phyloP scores from a whole-genome alignment of 2,797 vertebrate species.

The Poeciliopsis paucimaculata region DNA sequence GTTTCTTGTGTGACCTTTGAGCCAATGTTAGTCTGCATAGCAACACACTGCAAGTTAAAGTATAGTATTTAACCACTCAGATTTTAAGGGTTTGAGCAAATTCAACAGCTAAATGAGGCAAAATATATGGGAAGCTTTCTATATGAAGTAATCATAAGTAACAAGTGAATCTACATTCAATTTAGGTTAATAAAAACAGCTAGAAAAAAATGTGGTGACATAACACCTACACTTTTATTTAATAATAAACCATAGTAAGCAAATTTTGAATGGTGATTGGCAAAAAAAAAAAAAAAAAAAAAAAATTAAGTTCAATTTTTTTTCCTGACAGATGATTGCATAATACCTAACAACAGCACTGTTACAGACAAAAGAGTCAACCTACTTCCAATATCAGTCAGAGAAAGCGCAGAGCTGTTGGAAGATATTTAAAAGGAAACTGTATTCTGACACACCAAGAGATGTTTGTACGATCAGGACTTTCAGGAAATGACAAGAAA shows the following conservation, averaged over 20 bases:
- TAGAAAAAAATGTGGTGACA: not conserved
- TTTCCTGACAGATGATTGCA: not conserved
- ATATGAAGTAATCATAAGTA: slow-evolving; percentile 7
- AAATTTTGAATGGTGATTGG: not conserved
- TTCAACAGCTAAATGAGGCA: slow-evolving; percentile 13
- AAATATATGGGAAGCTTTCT: slow-evolving; percentile 27
- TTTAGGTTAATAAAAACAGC: not conserved
- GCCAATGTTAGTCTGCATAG: slow-evolving; percentile 39
- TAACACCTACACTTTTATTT: not conserved
- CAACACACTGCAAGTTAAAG: slow-evolving; percentile 27
- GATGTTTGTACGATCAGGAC: not conserved
- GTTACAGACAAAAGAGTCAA: not conserved
- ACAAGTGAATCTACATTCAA: slow-evolving; percentile 3
- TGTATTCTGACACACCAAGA: not conserved
- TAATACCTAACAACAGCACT: not conserved
- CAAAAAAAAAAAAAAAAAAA: not conserved
- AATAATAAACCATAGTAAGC: not conserved
- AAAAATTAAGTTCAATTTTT: not conserved
- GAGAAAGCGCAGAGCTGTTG: not conserved
- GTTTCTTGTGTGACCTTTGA: slow-evolving; percentile 19
- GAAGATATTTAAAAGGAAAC: not conserved
- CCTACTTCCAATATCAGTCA: not conserved
- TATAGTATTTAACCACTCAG: not conserved
- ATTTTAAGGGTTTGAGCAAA: slow-evolving; percentile 18
- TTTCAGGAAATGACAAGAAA: not conserved